Percentiles rank a stretch among this genome's conserved stretches.
Conservation (phyloP, 2,797 vertebrate species). For the Eremophila alpestris region DNA sequence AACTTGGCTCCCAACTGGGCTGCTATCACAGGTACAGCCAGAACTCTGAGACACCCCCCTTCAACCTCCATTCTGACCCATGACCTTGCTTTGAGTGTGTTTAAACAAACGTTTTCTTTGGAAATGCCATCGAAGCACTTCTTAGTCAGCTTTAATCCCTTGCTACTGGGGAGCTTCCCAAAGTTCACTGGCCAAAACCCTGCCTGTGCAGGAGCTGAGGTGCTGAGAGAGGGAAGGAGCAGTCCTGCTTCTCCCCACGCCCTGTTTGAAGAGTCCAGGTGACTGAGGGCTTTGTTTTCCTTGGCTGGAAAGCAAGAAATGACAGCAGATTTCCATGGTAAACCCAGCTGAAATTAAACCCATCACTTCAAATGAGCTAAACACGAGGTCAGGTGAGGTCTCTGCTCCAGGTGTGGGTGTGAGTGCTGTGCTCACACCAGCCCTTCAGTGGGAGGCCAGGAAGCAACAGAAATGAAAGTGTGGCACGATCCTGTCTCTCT, state of each 20-base stretch:
- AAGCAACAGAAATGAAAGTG: background rate
- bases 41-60: background rate
- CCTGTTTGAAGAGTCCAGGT: background rate
- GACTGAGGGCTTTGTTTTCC: background rate
- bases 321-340: background rate
- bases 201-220: background rate
- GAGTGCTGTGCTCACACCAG: background rate
- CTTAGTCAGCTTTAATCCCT: background rate
- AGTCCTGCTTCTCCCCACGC: background rate
- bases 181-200: background rate
- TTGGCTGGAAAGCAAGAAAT: background rate
- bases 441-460: background rate
- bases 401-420: background rate
- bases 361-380: background rate
- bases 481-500: background rate
- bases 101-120: background rate
- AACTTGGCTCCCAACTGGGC: slow-evolving; percentile 89
- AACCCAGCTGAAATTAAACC: background rate
- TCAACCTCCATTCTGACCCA: background rate
- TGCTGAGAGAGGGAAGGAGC: background rate
- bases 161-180: background rate
- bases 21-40: slow-evolving; percentile 80
- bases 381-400: background rate
- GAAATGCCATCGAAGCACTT: background rate
- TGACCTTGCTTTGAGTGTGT: background rate